Conservation (phyloP, 1,140 invertebrate species). For the Ceratina australensis region DNA sequence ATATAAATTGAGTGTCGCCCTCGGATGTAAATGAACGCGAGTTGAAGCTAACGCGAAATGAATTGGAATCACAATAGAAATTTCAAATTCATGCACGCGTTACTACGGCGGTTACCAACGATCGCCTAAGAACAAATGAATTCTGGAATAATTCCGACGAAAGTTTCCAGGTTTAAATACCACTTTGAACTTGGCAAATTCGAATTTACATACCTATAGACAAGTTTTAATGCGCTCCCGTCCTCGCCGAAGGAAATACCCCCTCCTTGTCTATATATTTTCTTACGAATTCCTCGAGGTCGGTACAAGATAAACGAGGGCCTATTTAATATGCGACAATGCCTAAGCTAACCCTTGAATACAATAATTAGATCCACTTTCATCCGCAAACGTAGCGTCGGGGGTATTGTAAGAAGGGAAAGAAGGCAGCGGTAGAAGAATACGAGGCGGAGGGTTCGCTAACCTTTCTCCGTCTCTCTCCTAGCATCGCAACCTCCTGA, state of each 20-base stretch:
- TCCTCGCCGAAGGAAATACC: too few species aligned
- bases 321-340: background rate
- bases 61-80: background rate
- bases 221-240: too few species aligned
- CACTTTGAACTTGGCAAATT: constrained; percentile 27
- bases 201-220: constrained; percentile 3
- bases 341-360: constrained; percentile 4
- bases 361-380: background rate
- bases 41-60: too few species aligned
- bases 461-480: constrained; percentile 2
- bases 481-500: background rate
- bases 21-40: too few species aligned
- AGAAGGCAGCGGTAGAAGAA: background rate
- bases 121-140: constrained; percentile 3
- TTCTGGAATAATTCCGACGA: constrained; percentile 8
- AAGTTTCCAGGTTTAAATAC: constrained; percentile 21
- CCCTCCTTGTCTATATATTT: background rate
- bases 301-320: constrained; percentile 8
- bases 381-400: background rate
- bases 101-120: too few species aligned
- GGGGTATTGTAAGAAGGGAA: background rate
- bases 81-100: constrained; percentile 3
- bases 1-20: too few species aligned
- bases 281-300: background rate
- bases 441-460: background rate